Evolutionary conservation across 2,888 invertebrate species (phyloP), one percentile per base, ranked within the genome.

Genomic region (Nemotelus pantherinus): DNA sequence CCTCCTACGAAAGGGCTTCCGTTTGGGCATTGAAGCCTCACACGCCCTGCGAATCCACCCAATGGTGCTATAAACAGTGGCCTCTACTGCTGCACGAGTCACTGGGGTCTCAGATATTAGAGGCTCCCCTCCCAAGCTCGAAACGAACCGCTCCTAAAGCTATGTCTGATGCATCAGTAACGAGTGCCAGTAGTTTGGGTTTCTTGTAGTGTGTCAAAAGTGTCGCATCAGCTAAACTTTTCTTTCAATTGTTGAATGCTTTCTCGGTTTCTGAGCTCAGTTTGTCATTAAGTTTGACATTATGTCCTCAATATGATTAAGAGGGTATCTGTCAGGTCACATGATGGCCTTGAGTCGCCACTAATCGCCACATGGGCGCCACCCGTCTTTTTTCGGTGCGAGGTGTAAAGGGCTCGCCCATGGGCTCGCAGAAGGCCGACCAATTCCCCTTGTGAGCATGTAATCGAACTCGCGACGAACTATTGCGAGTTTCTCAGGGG

Each of bases 401-500:
- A 85, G 76, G 70, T 84, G 84, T 0, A 88, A 79, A 2, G 85
- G 87, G 68, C 83, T 85, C 0, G 87, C 82, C 86, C 86, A 88
- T 55, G 81, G 80, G 53, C 85, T 85, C 3, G 82, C 83, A 0
- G 86, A 86, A 0, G 85, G 87, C 3, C 85, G 81, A 53, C 85
- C 85, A 3, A 87, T 85, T 0, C 86, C 87, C 43, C 82, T 78
- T 41, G 25, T 25, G 0, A 25, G 25, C 25, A 25, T 25, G 25
- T 25, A 25, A 25, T 25, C 25, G 1, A 25, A 25, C 25, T 25
- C 25, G 25, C 25, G 25, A 25, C 25, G 25, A 25, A 1, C 25
- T 25, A 25, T 25, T 25, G 25, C 25, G 25, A 25, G 25, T 25
- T 25, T 25, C 25, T 25, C 25, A 1, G 25, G 25, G 25, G 25